Evolutionary conservation across 2,888 invertebrate genomes (phyloP).

Genomic region (Scaeva pyrastri): DNA sequence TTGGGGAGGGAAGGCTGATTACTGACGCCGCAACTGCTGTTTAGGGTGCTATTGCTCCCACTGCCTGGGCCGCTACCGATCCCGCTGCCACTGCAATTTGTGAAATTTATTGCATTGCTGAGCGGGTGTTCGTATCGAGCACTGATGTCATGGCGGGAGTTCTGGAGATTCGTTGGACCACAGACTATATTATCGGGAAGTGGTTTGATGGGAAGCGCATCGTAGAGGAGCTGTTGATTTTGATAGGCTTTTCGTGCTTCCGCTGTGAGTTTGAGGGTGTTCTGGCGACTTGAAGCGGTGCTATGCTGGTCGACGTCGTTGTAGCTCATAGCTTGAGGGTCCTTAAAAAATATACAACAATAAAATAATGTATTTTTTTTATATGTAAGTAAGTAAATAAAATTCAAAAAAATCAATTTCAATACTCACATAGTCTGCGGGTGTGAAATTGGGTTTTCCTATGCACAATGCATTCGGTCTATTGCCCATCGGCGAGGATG

Average conservation of each 20-base stretch:
- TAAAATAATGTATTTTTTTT: background rate
- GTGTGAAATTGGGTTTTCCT: conserved; percentile 77
- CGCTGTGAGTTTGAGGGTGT: conserved; percentile 82
- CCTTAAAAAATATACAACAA: conserved; percentile 65
- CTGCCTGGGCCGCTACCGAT: conserved; percentile 71
- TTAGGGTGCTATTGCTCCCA: conserved; percentile 79
- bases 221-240: conserved; percentile 81
- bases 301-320: conserved; percentile 80
- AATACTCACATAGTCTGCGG: conserved; percentile 82
- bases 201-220: conserved; percentile 81
- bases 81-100: conserved; percentile 75
- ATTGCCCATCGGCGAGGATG: conserved; percentile 82
- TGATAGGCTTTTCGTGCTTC: conserved; percentile 81
- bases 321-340: conserved; percentile 76
- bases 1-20: conserved; percentile 72
- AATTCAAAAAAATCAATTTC: conserved; percentile 5
- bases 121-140: conserved; percentile 81
- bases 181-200: conserved; percentile 71
- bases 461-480: conserved; percentile 82
- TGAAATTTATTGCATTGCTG: conserved; percentile 78
- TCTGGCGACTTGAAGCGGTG: conserved; percentile 82
- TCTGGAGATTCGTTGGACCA: conserved; percentile 64
- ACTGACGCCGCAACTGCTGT: conserved; percentile 74
- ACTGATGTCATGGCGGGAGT: conserved; percentile 78
- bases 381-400: no score